Conservation (phyloP, 1,140 invertebrate species). For the Cotesia glomerata region DNA sequence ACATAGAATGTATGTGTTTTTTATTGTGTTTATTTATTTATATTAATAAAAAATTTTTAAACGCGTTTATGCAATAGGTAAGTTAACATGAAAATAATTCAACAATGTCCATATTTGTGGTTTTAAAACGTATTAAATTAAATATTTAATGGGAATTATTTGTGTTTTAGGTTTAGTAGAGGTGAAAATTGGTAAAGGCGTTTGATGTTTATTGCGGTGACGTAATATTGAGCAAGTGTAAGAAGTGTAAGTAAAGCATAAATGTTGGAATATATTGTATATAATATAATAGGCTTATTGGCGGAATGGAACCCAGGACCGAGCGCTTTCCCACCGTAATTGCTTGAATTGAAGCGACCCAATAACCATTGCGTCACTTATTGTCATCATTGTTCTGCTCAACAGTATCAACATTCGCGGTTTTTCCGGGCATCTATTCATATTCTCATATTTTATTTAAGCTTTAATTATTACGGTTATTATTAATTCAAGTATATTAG, state of each 20-base stretch:
- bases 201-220: conserved; percentile 10
- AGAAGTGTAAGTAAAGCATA: neutral
- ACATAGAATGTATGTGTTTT: conserved; percentile 15
- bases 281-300: conserved; percentile 16
- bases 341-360: conserved; percentile 53
- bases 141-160: neutral
- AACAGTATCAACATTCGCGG: neutral
- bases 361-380: conserved; percentile 49
- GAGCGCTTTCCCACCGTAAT: conserved; percentile 54
- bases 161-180: neutral
- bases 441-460: neutral
- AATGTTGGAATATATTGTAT: neutral
- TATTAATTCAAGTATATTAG: neutral
- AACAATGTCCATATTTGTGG: too few species aligned
- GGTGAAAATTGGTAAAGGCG: too few species aligned
- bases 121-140: neutral
- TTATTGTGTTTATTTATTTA: neutral
- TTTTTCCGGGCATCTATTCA: neutral
- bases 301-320: conserved; percentile 17
- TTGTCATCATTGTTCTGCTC: conserved; percentile 4
- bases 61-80: neutral
- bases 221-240: conserved; percentile 9
- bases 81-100: neutral
- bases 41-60: neutral
- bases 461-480: neutral